Evolutionary conservation across 2,888 invertebrate genomes (phyloP).

Genomic region (Pseudococcus jackbeardsleyi): DNA sequence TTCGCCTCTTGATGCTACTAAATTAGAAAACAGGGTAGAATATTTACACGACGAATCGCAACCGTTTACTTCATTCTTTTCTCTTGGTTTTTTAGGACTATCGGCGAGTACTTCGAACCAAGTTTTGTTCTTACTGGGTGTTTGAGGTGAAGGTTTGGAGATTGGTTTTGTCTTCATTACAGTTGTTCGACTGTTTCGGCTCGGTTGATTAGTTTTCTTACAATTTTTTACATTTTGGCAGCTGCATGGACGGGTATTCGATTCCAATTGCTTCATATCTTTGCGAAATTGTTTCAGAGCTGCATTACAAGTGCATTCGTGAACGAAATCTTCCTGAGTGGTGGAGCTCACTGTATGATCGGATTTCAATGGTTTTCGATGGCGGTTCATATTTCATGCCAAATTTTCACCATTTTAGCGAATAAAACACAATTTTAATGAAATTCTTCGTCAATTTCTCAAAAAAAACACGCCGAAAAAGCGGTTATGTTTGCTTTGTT

Average conservation of each 20-base stretch:
- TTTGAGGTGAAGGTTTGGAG: slow-evolving; percentile 1
- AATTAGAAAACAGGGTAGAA: background rate
- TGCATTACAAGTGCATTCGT: slow-evolving; percentile 38
- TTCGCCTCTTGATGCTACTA: background rate
- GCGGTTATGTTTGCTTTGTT: slow-evolving; percentile 21
- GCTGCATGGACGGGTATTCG: background rate
- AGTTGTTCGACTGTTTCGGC: background rate
- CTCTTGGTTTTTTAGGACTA: slow-evolving; percentile 53
- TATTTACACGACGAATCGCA: slow-evolving; percentile 51
- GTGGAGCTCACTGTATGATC: slow-evolving; percentile 24
- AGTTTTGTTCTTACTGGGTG: slow-evolving; percentile 50
- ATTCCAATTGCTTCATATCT: slow-evolving; percentile 41
- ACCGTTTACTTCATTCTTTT: background rate
- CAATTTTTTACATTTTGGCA: slow-evolving; percentile 28
- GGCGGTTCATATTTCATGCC: background rate
- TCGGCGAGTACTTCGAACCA: slow-evolving; percentile 58
- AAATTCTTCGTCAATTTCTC: background rate
- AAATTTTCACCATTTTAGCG: background rate
- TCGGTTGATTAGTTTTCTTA: background rate
- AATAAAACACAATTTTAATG: background rate
- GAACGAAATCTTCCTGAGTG: slow-evolving; percentile 29
- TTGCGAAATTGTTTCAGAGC: slow-evolving; percentile 40
- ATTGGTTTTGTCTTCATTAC: background rate
- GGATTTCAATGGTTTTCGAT: background rate
- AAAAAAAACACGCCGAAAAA: slow-evolving; percentile 15